Evolutionary conservation across 2,797 vertebrate species (phyloP), one percentile per base, ranked within the genome.

Genomic region (Pseudocheirus occidentalis): DNA sequence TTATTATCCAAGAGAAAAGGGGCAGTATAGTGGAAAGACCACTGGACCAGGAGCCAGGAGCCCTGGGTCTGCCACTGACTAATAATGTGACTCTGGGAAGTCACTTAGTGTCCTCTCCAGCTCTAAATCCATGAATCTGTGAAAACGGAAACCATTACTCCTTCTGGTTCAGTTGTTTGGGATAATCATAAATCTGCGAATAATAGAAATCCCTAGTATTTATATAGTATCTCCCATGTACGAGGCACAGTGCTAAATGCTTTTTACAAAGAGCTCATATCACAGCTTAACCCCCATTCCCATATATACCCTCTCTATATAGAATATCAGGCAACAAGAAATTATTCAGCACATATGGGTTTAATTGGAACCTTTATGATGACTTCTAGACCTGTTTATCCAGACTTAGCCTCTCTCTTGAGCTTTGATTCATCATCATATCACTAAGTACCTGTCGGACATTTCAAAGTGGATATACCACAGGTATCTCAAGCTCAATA

Each of bases 81-180:
- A 95, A 40, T 73, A 46, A 27, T 34, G 56, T 0, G 11, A 94
- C 16, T 81, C 62, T 62, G 55, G 29, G 57, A 29, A 90, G 89
- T 87, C 40, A 53, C 54, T 92, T 4, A 50, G 54, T 28, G 55
- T 95, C 53, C 50, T 95, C 93, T 90, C 16, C 16, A 46, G 55
- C 62, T 95, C 94, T 59, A 81, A 92, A 94, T 92, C 27, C 73
- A 29, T 87, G 90, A 40, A 28, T n/a, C 59, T 57, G 53, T 57
- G 81, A 29, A 46, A 54, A 1, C n/a, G 29, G 81, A 7, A 81
- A 40, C n/a, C 21, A 0, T 31, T 62, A 66, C 5, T 81, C 40
- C 66, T 5, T 66, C n/a, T 3, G 18, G n/a, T 46, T 81, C 66
- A 81, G 18, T 5, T 46, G 18, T 81, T 81, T 81, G 18, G 18